These are phyloP conservation scores for Drosophila nigritarsus DNA, from an alignment of 2,888 invertebrate genomes.

Conservation along the genomic window DNA sequence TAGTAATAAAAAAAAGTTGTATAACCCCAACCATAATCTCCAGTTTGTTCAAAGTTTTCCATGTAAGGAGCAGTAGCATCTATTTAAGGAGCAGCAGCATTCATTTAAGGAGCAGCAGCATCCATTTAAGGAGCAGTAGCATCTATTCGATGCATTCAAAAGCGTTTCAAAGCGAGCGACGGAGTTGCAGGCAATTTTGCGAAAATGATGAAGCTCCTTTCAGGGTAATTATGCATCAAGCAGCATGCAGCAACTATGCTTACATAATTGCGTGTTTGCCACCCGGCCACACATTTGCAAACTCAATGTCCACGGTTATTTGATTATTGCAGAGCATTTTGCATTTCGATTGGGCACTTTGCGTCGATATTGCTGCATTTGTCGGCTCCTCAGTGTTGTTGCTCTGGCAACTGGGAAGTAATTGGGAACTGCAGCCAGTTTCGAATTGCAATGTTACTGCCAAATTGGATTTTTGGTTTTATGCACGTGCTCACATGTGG, in stretches of 20 bases:
- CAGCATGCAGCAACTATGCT: background rate
- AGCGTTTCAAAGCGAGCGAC: background rate
- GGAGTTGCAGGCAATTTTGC: background rate
- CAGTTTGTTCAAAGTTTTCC: background rate
- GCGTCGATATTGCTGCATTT: background rate
- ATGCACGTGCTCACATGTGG: background rate
- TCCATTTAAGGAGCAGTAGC: background rate
- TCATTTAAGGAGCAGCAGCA: no score
- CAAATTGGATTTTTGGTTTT: background rate
- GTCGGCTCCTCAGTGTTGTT: background rate
- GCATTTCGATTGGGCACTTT: background rate
- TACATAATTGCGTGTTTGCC: background rate
- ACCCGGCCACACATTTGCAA: background rate
- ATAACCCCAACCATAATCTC: background rate
- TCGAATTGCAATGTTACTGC: background rate
- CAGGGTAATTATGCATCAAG: background rate
- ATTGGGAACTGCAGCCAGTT: background rate
- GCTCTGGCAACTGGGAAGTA: background rate
- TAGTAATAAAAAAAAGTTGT: background rate
- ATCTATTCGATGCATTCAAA: background rate
- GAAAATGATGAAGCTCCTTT: background rate
- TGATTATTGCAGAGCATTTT: background rate
- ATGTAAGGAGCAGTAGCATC: background rate
- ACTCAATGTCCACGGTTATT: background rate
- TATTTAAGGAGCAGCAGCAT: no score